A percentile compares a stretch with the other conserved stretches of the same genome.
Conservation (phyloP, 1,140 invertebrate genomes). For the Danaus plexippus region DNA sequence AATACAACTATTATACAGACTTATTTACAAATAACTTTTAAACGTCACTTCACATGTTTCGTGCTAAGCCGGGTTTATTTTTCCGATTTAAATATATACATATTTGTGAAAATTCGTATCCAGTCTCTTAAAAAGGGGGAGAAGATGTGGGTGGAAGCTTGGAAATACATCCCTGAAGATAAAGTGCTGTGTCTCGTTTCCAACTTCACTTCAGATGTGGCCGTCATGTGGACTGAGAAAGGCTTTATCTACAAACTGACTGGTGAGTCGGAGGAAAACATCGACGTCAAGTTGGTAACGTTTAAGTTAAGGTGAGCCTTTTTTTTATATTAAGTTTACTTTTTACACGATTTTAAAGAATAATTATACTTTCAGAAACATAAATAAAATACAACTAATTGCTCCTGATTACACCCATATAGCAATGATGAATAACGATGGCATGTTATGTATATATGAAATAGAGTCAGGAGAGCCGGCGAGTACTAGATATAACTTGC, state of each 20-base stretch:
- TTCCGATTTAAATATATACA: too few species aligned
- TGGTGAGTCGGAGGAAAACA: slow-evolving; percentile 44
- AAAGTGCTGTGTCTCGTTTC: slow-evolving; percentile 42
- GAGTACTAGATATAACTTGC: slow-evolving; percentile 12
- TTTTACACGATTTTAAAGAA: background rate
- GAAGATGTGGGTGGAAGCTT: slow-evolving; percentile 46
- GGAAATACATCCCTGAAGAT: slow-evolving; percentile 32
- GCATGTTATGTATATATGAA: slow-evolving; percentile 49
- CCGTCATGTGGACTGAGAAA: slow-evolving; percentile 38
- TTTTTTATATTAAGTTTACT: background rate
- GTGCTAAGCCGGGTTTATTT: too few species aligned
- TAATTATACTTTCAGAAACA: slow-evolving; percentile 37
- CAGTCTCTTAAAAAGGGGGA: slow-evolving; percentile 33
- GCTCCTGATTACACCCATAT: slow-evolving; percentile 46
- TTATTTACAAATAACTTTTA: too few species aligned
- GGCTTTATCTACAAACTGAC: slow-evolving; percentile 48
- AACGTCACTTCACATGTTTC: too few species aligned
- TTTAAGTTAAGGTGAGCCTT: slow-evolving; percentile 46
- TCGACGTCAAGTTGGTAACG: slow-evolving; percentile 37
- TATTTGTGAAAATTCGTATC: too few species aligned
- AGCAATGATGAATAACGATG: slow-evolving; percentile 35
- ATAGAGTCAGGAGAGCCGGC: slow-evolving; percentile 41
- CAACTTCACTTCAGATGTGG: slow-evolving; percentile 40
- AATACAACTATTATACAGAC: background rate
- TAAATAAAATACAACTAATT: slow-evolving; percentile 52